Evolutionary conservation across 37 sponge, comb jelly and placozoan genomes (phyloP).

Genomic region (Bolinopsis microptera): DNA sequence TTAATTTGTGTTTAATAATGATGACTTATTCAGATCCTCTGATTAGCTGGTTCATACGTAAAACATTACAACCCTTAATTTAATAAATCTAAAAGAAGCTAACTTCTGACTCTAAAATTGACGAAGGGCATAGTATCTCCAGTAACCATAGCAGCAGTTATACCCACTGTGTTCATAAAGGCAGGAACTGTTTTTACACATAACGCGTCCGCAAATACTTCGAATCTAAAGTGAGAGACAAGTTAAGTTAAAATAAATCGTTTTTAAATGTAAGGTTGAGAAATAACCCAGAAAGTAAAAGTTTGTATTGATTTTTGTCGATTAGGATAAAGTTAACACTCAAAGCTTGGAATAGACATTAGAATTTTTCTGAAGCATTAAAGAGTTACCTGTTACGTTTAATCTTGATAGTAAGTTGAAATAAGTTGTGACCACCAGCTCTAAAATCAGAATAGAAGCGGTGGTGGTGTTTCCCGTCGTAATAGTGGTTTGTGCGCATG

Average conservation of each 20-base stretch:
- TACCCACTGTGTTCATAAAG: slow-evolving; percentile 36
- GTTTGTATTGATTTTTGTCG: too few relatives aligned
- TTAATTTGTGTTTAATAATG: too few relatives aligned
- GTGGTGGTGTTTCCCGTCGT: not conserved
- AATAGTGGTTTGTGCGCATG: not conserved
- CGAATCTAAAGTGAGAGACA: not conserved
- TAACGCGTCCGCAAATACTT: slow-evolving; percentile 1
- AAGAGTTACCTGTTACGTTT: slow-evolving; percentile 44
- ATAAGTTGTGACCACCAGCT: not conserved
- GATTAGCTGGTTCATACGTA: too few relatives aligned
- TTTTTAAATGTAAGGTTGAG: too few relatives aligned
- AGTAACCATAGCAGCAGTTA: not conserved
- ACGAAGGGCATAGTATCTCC: not conserved
- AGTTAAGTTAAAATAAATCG: too few relatives aligned
- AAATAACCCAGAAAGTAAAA: too few relatives aligned
- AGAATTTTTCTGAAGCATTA: too few relatives aligned
- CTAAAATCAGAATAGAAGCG: not conserved
- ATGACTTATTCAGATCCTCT: too few relatives aligned
- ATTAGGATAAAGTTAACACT: too few relatives aligned
- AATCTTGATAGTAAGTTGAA: slow-evolving; percentile 20
- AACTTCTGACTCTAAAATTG: not conserved
- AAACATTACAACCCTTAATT: too few relatives aligned
- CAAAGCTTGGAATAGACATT: too few relatives aligned
- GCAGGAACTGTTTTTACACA: slow-evolving; percentile 24
- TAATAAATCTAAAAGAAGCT: too few relatives aligned